Evolutionary conservation across 2,888 invertebrate species (phyloP).

Genomic region (Agonum fuliginosum): DNA sequence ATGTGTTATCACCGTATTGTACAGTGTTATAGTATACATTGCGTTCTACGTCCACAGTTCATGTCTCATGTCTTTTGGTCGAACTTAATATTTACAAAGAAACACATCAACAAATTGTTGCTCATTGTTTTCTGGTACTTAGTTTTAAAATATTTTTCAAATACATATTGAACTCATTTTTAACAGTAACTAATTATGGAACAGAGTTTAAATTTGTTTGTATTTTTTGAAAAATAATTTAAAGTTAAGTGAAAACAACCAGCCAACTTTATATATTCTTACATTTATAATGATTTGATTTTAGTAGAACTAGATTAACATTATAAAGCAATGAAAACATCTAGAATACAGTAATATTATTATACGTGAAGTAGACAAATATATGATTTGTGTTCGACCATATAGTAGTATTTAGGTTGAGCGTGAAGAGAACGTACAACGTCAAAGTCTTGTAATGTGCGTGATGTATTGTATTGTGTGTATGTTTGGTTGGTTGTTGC

Average conservation of each 20-base stretch:
- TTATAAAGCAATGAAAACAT: slow-evolving; percentile 27
- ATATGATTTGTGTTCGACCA: slow-evolving; percentile 17
- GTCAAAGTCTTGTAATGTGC: not conserved
- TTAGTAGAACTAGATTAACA: slow-evolving; percentile 38
- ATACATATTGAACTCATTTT: slow-evolving; percentile 16
- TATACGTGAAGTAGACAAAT: slow-evolving; percentile 22
- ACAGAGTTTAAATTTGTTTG: not conserved
- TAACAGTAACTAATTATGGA: slow-evolving; percentile 8
- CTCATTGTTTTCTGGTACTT: slow-evolving; percentile 13
- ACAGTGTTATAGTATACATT: slow-evolving; percentile 32
- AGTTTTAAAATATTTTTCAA: slow-evolving; percentile 5
- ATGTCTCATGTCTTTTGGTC: slow-evolving; percentile 24
- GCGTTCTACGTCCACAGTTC: slow-evolving; percentile 17
- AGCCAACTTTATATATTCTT: not conserved
- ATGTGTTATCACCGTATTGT: not conserved
- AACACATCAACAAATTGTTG: slow-evolving; percentile 20
- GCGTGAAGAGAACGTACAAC: not conserved
- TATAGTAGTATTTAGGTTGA: slow-evolving; percentile 3
- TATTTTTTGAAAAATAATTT: slow-evolving; percentile 10
- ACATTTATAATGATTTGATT: slow-evolving; percentile 30
- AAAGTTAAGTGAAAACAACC: slow-evolving; percentile 25
- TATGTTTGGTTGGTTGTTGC: too few species aligned
- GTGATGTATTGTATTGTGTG: not conserved
- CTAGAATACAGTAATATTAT: slow-evolving; percentile 35
- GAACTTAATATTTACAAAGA: slow-evolving; percentile 33